These are phyloP conservation scores for Zaprionus obscuricornis DNA, from an alignment of 2,888 invertebrate species.

Conservation along the genomic window DNA sequence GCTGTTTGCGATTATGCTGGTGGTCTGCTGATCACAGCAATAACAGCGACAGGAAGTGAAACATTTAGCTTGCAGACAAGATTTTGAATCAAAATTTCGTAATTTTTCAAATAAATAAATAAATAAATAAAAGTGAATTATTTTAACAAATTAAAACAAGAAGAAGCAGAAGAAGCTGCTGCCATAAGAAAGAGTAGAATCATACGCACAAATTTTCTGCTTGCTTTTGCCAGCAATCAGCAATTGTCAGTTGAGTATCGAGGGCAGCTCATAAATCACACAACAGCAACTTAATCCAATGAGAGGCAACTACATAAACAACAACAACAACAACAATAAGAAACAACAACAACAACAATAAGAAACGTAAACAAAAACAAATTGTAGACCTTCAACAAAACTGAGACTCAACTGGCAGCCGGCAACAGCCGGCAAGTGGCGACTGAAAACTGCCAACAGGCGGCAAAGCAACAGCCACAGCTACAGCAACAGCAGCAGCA, in stretches of 20 bases:
- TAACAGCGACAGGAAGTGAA: constrained; percentile 55
- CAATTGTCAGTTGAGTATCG: constrained; percentile 22
- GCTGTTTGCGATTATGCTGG: constrained; percentile 27
- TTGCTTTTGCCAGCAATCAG: constrained; percentile 12
- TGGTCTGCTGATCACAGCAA: constrained; percentile 50
- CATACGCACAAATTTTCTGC: background rate
- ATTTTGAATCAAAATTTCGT: background rate
- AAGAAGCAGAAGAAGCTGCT: no score
- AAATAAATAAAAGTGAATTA: constrained; percentile 22
- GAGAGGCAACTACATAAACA: constrained; percentile 11
- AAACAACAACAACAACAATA: constrained; percentile 14
- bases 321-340: background rate
- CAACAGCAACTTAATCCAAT: constrained; percentile 43
- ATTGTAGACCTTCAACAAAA: constrained; percentile 42
- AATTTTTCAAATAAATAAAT: background rate
- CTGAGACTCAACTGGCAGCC: constrained; percentile 16
- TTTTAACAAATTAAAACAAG: no score
- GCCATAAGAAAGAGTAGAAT: no score
- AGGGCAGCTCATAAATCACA: constrained; percentile 40
- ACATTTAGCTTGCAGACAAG: constrained; percentile 47
- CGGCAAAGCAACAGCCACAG: constrained; percentile 32
- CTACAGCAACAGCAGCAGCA: constrained; percentile 14
- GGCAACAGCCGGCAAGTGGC: constrained; percentile 37
- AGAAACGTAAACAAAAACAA: constrained; percentile 43
- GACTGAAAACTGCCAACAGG: constrained; percentile 30